Conservation (phyloP, 2,797 vertebrate species). For the Amniataba percoides region DNA sequence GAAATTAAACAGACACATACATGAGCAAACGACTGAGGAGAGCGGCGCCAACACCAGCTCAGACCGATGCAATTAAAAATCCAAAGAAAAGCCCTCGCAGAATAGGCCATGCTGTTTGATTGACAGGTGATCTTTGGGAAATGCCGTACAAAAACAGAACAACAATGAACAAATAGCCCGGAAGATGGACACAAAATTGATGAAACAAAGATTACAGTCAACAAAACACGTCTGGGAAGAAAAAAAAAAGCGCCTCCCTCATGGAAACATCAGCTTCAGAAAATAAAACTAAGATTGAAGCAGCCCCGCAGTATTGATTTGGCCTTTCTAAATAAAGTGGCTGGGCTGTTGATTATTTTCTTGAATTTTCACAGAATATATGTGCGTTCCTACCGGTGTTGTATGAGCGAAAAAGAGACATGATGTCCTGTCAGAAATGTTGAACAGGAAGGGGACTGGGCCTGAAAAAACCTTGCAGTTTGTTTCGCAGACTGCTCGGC, state of each 20-base stretch:
- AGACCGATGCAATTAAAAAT: background rate
- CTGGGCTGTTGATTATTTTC: slow-evolving; percentile 44
- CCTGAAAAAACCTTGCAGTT: slow-evolving; percentile 53
- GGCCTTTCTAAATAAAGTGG: slow-evolving; percentile 39
- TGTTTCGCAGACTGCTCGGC: slow-evolving; percentile 52
- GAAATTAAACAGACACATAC: background rate
- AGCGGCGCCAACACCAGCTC: background rate
- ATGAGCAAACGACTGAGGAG: background rate
- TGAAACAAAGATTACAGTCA: slow-evolving; percentile 22
- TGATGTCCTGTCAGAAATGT: slow-evolving; percentile 55
- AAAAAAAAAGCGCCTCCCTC: background rate
- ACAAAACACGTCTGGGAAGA: background rate
- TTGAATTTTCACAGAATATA: slow-evolving; percentile 27
- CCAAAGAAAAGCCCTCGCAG: background rate
- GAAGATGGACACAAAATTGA: slow-evolving; percentile 8
- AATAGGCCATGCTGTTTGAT: background rate
- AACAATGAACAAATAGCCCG: background rate
- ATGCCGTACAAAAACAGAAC: background rate
- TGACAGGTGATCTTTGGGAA: slow-evolving; percentile 27
- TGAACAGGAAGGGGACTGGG: slow-evolving; percentile 35
- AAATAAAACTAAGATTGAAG: slow-evolving; percentile 19
- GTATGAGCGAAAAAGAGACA: slow-evolving; percentile 31
- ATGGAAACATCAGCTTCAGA: slow-evolving; percentile 12
- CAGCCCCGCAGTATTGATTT: slow-evolving; percentile 45
- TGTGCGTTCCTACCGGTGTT: slow-evolving; percentile 6